phyloP scores from a whole-genome alignment of 2,888 invertebrate species.

The Drosophila infuscata region DNA sequence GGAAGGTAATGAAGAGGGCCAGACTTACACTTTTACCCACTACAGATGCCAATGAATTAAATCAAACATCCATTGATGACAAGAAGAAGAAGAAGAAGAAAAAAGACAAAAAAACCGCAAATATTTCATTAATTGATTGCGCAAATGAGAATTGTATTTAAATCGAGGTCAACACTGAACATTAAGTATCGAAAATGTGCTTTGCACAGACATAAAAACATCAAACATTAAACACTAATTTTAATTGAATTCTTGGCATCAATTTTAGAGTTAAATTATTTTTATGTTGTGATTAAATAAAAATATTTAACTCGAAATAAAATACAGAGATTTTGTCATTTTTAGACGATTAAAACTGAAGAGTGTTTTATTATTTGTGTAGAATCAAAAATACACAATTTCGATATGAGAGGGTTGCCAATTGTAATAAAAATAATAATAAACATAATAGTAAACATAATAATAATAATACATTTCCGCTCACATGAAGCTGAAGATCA shows the following conservation, averaged over 20 bases:
- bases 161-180: not conserved
- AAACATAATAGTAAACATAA: not conserved
- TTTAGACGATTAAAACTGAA: not conserved
- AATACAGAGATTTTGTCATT: not conserved
- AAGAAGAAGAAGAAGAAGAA: too few species aligned
- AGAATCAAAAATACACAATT: not conserved
- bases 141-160: not conserved
- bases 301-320: not conserved
- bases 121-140: too few species aligned
- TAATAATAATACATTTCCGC: slow-evolving; percentile 5
- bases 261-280: not conserved
- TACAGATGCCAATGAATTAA: not conserved
- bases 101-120: too few species aligned
- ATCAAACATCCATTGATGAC: not conserved
- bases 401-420: not conserved
- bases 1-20: not conserved
- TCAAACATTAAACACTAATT: not conserved
- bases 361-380: not conserved
- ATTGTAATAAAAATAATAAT: not conserved
- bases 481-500: slow-evolving; percentile 3
- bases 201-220: too few species aligned
- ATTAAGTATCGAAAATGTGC: not conserved
- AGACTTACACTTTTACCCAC: not conserved
- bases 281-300: not conserved
- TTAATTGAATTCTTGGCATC: not conserved